Conservation (phyloP, 2,888 invertebrate species). For the Apeira syringaria region DNA sequence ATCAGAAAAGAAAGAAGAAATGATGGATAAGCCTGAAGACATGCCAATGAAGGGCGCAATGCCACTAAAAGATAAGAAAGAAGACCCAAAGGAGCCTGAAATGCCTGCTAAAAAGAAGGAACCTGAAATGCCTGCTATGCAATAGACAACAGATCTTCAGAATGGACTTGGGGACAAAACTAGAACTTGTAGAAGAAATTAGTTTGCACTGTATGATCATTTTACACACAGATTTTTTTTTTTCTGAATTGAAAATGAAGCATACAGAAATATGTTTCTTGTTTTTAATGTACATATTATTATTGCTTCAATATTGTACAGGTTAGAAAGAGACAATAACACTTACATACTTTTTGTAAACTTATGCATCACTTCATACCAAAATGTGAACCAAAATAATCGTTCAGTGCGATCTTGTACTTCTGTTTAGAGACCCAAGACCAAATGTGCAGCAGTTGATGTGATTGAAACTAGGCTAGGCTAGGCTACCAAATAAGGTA, state of each 20-base stretch:
- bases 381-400: conserved; percentile 6
- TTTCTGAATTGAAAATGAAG: too few species aligned
- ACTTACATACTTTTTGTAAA: too few species aligned
- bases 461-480: conserved; percentile 44
- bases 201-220: conserved; percentile 1
- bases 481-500: conserved; percentile 75
- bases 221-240: too few species aligned
- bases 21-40: conserved; percentile 46
- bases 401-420: conserved; percentile 28
- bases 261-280: too few species aligned
- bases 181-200: not conserved
- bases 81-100: conserved; percentile 7
- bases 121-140: conserved; percentile 28
- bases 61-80: conserved; percentile 31
- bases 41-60: conserved; percentile 2
- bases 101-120: conserved; percentile 39
- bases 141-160: conserved; percentile 16
- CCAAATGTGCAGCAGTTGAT: conserved; percentile 26
- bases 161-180: conserved; percentile 6
- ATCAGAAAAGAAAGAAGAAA: conserved; percentile 53
- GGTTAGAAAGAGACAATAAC: too few species aligned
- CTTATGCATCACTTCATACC: too few species aligned
- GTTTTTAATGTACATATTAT: too few species aligned
- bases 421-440: conserved; percentile 17
- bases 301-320: too few species aligned